These are phyloP conservation scores for Tachina lurida DNA, from an alignment of 2,888 invertebrate genomes.

Conservation along the genomic window DNA sequence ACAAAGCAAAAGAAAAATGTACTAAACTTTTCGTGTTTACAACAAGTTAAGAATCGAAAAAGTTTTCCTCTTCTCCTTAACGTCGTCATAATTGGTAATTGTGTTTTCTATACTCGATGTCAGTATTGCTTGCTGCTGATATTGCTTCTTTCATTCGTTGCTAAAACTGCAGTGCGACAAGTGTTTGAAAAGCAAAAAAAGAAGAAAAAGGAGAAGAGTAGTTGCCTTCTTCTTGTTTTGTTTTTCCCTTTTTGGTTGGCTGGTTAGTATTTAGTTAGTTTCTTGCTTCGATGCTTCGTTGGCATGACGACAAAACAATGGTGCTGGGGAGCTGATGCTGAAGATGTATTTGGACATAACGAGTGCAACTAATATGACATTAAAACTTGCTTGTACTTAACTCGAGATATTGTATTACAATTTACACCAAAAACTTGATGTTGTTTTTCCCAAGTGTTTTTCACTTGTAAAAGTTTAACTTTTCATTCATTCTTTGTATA, in stretches of 20 bases:
- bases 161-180: slow-evolving; percentile 69
- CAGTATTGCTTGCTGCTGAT: slow-evolving; percentile 25
- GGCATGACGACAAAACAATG: background rate
- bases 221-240: slow-evolving; percentile 38
- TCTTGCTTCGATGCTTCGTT: slow-evolving; percentile 44
- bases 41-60: slow-evolving; percentile 63
- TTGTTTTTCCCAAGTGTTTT: slow-evolving; percentile 71
- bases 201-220: background rate
- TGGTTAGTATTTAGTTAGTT: slow-evolving; percentile 53
- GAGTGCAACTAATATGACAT: slow-evolving; percentile 71
- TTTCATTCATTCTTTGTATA: slow-evolving; percentile 48
- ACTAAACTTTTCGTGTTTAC: slow-evolving; percentile 64
- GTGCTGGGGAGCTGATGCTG: background rate
- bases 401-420: slow-evolving; percentile 69
- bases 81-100: slow-evolving; percentile 70
- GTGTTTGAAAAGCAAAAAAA: slow-evolving; percentile 59
- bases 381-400: slow-evolving; percentile 68
- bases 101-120: slow-evolving; percentile 61
- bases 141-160: slow-evolving; percentile 17
- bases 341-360: slow-evolving; percentile 55
- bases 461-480: slow-evolving; percentile 65
- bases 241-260: slow-evolving; percentile 23
- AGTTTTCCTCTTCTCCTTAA: slow-evolving; percentile 56
- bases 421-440: slow-evolving; percentile 69
- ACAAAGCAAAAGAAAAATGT: background rate